These are phyloP conservation scores for Sceloporus undulatus DNA, from an alignment of 2,113 vertebrate species.

Conservation along the genomic window DNA sequence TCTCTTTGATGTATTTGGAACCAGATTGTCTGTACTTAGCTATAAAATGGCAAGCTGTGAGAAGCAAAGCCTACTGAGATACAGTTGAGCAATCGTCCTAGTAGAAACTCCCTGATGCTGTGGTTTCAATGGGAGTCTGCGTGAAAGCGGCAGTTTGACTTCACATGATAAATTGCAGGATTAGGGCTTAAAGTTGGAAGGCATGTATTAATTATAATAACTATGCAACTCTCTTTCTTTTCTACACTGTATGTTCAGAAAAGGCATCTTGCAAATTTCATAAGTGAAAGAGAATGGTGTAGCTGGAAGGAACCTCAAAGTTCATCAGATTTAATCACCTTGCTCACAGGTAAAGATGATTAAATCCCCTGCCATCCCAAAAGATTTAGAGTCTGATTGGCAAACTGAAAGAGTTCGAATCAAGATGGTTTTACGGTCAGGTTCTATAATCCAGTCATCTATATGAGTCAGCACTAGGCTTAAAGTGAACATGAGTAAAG, in stretches of 20 bases:
- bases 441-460: not conserved
- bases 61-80: conserved; percentile 20
- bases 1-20: conserved; percentile 10
- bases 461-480: too few species aligned
- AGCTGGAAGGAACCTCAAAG: not conserved
- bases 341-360: not conserved
- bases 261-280: not conserved
- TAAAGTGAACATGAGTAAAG: not conserved
- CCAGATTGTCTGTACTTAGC: not conserved
- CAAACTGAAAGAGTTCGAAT: not conserved
- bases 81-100: not conserved
- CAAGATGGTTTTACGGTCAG: not conserved
- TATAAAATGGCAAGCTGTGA: conserved; percentile 9
- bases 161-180: conserved; percentile 15
- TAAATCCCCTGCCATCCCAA: not conserved
- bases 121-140: conserved; percentile 3
- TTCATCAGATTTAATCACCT: not conserved
- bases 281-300: not conserved
- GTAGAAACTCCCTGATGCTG: not conserved
- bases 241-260: not conserved
- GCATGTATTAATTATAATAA: conserved; percentile 14
- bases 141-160: not conserved
- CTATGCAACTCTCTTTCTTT: not conserved
- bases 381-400: not conserved
- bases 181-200: conserved; percentile 16